These are phyloP conservation scores for Erebia epiphron DNA, from an alignment of 2,888 invertebrate genomes.

Conservation along the genomic window DNA sequence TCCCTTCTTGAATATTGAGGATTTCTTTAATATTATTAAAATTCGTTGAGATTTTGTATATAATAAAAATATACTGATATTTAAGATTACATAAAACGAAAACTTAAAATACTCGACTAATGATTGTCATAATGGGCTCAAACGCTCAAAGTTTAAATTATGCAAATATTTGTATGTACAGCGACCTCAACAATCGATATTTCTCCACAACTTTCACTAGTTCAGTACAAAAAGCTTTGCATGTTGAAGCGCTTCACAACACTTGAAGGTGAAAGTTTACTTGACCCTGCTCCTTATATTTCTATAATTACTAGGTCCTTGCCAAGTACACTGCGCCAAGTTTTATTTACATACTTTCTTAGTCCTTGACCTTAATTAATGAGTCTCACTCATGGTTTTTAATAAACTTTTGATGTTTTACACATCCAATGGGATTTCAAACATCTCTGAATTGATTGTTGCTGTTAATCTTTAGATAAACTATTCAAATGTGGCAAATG, in stretches of 20 bases:
- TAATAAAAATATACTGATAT: neutral
- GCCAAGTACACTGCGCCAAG: constrained; percentile 32
- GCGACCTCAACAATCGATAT: constrained; percentile 25
- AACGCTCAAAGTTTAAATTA: constrained; percentile 16
- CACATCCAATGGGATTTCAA: neutral
- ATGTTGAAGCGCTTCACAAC: constrained; percentile 39
- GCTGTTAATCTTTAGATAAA: neutral
- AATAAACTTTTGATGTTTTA: neutral
- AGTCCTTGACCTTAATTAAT: neutral
- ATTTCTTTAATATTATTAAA: neutral
- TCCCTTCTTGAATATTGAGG: neutral
- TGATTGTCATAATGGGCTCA: neutral
- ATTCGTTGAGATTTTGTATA: neutral
- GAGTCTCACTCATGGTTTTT: neutral
- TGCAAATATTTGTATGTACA: constrained; percentile 14
- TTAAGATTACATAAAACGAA: neutral
- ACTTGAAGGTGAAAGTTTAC: constrained; percentile 56
- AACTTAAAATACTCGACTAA: neutral
- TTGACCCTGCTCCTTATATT: constrained; percentile 52
- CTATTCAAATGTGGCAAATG: neutral
- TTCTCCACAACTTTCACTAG: constrained; percentile 30
- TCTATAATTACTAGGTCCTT: constrained; percentile 38
- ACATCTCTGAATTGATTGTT: neutral
- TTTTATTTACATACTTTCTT: constrained; percentile 15
- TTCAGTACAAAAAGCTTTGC: constrained; percentile 37